phyloP scores from a whole-genome alignment of 2,113 vertebrate species.

The Urocitellus parryii region DNA sequence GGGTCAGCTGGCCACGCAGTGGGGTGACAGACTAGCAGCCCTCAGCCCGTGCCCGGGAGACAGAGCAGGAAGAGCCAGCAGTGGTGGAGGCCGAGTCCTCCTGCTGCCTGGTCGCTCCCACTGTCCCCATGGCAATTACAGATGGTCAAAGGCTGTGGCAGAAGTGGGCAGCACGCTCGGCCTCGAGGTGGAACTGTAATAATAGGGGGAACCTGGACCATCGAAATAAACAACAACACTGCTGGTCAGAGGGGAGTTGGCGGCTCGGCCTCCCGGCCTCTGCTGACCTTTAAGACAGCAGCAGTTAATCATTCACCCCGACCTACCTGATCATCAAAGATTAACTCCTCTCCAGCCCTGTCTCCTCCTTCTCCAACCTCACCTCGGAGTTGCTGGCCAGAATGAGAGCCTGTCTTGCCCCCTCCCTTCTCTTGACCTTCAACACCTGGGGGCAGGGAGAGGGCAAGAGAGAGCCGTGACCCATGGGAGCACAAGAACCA shows the following conservation, averaged over 20 bases:
- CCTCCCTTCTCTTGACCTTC: conserved; percentile 58
- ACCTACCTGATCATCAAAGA: conserved; percentile 78
- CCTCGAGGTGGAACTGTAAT: conserved; percentile 93
- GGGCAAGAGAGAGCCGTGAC: not conserved
- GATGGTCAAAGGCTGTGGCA: conserved; percentile 92
- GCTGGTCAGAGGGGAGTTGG: conserved; percentile 63
- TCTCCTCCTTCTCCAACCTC: conserved; percentile 61
- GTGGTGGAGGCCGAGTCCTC: conserved; percentile 60
- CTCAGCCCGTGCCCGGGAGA: not conserved
- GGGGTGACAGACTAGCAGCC: not conserved
- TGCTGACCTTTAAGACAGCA: conserved; percentile 76
- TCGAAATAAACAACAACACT: conserved; percentile 38
- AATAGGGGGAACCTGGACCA: conserved; percentile 93
- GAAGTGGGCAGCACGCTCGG: conserved; percentile 88
- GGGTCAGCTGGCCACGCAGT: not conserved
- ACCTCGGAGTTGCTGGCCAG: conserved; percentile 70
- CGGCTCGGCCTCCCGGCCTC: not conserved
- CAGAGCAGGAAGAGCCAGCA: not conserved
- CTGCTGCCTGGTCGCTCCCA: conserved; percentile 58
- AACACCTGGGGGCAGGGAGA: not conserved
- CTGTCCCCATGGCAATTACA: conserved; percentile 88
- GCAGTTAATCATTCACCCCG: conserved; percentile 76
- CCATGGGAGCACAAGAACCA: not conserved
- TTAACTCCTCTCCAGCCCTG: conserved; percentile 70
- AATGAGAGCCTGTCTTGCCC: conserved; percentile 56